Conservation (phyloP, 64 coral and sea anemone genomes). For the Trachythela sp. region DNA sequence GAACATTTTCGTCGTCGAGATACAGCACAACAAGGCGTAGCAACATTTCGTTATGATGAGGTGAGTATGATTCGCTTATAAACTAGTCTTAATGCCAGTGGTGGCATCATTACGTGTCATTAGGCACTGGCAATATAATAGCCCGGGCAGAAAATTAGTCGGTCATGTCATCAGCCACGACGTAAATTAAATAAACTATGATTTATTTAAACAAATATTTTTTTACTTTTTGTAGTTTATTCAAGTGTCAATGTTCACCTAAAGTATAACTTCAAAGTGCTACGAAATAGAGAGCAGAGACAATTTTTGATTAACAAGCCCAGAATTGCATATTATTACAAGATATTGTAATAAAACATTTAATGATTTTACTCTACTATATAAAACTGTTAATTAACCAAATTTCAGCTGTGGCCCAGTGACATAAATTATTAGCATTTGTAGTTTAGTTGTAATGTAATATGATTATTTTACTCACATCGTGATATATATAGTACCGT, state of each 20-base stretch:
- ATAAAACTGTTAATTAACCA: not conserved
- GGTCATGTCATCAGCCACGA: no score
- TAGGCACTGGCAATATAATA: no score
- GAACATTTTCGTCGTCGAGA: conserved; percentile 71
- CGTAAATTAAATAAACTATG: not conserved
- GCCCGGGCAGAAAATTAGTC: no score
- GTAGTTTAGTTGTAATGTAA: no score
- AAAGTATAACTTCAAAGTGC: not conserved
- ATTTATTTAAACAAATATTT: not conserved
- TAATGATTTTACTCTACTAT: not conserved
- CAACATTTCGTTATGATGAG: conserved; percentile 63
- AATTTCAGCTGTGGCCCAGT: not conserved
- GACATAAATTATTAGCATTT: no score
- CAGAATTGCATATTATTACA: not conserved
- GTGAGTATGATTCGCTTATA: conserved; percentile 32
- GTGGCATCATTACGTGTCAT: no score
- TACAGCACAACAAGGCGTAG: conserved; percentile 33
- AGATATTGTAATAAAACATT: not conserved
- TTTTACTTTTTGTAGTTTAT: not conserved
- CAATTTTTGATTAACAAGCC: not conserved
- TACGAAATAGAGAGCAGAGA: not conserved
- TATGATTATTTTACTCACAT: no score
- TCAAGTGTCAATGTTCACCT: conserved; percentile 4
- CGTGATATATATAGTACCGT: no score
- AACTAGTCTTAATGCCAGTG: no score